Percentiles rank a stretch among this genome's conserved stretches.
These are phyloP conservation scores for Hylaea fasciaria DNA, from an alignment of 2,888 invertebrate species.

Conservation along the genomic window DNA sequence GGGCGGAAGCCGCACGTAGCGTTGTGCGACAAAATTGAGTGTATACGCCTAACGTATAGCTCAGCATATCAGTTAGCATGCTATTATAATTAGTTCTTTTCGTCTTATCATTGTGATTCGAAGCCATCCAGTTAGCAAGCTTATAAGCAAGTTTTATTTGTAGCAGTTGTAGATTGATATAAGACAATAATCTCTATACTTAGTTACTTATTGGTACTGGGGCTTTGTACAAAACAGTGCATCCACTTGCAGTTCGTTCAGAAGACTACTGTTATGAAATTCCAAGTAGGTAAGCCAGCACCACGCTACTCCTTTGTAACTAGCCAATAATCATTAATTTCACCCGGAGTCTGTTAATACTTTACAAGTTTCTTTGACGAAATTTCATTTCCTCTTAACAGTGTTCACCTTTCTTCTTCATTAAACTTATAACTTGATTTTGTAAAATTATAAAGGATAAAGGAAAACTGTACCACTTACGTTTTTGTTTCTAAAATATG, in stretches of 20 bases:
- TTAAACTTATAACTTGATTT: conserved; percentile 20
- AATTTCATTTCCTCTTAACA: conserved; percentile 49
- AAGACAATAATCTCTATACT: too few species aligned
- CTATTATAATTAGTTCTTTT: too few species aligned
- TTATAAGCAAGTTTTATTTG: too few species aligned
- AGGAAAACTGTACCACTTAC: conserved; percentile 13
- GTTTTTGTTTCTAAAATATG: conserved; percentile 28
- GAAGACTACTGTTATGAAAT: conserved; percentile 36
- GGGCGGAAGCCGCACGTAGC: too few species aligned
- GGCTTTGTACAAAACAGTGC: neutral
- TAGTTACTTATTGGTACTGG: too few species aligned
- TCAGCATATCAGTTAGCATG: too few species aligned
- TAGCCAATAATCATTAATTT: conserved; percentile 57
- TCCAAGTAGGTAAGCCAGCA: conserved; percentile 23
- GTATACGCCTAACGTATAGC: too few species aligned
- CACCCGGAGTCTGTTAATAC: conserved; percentile 47
- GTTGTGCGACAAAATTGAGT: too few species aligned
- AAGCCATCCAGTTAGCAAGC: too few species aligned
- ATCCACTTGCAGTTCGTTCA: neutral
- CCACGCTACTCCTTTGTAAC: conserved; percentile 28
- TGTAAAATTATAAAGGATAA: conserved; percentile 11
- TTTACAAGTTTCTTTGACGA: conserved; percentile 50
- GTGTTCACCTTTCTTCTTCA: conserved; percentile 24
- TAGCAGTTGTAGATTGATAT: neutral
- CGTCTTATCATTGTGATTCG: too few species aligned